Evolutionary conservation across 1,140 invertebrate genomes (phyloP).

Genomic region (Drosophila orosa): DNA sequence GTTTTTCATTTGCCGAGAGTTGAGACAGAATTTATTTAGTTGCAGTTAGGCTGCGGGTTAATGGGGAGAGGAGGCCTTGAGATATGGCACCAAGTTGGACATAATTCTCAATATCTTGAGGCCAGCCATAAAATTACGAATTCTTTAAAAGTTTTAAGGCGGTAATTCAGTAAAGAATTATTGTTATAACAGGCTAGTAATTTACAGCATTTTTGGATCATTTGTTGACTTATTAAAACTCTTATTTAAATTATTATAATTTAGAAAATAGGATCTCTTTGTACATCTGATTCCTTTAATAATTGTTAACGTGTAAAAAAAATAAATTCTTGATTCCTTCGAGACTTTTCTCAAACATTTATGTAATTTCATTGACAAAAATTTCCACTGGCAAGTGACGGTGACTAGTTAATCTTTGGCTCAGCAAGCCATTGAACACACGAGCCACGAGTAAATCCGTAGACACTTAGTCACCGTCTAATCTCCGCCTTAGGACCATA

Average conservation of each 20-base stretch:
- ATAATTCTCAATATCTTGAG: neutral
- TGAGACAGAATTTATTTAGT: slow-evolving; percentile 27
- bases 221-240: neutral
- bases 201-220: too few relatives aligned
- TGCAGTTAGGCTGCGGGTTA: neutral
- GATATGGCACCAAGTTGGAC: slow-evolving; percentile 1
- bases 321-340: too few relatives aligned
- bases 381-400: neutral
- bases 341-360: neutral
- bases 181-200: neutral
- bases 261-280: neutral
- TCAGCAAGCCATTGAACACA: slow-evolving; percentile 18
- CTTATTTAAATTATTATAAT: neutral
- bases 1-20: slow-evolving; percentile 39
- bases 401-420: slow-evolving; percentile 30
- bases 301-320: too few relatives aligned
- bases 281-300: neutral
- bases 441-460: slow-evolving; percentile 4
- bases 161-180: neutral
- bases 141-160: neutral
- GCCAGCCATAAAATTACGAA: slow-evolving; percentile 6
- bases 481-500: slow-evolving; percentile 27
- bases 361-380: slow-evolving; percentile 23
- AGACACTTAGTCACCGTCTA: slow-evolving; percentile 41
- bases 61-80: neutral